Percentiles rank a stretch among this genome's conserved stretches.
Conservation (phyloP, 2,797 vertebrate species). For the Propithecus deckenii region DNA sequence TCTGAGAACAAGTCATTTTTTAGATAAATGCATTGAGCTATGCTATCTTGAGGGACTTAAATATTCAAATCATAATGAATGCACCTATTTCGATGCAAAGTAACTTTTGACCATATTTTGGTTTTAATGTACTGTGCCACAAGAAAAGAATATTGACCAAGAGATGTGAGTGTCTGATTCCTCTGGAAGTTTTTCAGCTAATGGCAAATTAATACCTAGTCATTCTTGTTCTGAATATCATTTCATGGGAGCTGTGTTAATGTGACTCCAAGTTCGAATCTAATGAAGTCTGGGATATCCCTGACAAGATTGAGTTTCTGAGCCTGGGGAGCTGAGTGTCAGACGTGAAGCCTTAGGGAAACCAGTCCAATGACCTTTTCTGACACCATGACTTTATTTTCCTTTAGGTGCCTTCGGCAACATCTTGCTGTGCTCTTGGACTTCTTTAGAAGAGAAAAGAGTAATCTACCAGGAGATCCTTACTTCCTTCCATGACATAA, state of each 20-base stretch:
- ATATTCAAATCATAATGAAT: constrained; percentile 6
- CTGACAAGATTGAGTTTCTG: neutral
- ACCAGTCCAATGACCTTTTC: neutral
- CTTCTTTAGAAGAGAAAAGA: constrained; percentile 11
- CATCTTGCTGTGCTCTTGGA: neutral
- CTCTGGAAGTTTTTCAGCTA: neutral
- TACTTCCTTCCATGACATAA: neutral
- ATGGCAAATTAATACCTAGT: neutral
- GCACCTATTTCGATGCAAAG: neutral
- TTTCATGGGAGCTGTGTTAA: neutral
- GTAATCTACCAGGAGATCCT: neutral
- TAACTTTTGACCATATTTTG: constrained; percentile 11
- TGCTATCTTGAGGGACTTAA: neutral
- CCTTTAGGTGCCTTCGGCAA: neutral
- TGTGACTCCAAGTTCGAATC: neutral
- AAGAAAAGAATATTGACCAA: neutral
- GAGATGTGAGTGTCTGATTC: neutral
- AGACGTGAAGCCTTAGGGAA: neutral
- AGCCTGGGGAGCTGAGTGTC: neutral
- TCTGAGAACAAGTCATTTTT: neutral
- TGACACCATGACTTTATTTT: constrained; percentile 45
- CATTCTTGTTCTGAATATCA: constrained; percentile 35
- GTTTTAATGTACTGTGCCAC: neutral
- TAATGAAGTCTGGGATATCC: neutral
- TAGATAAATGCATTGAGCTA: neutral